Conservation (phyloP, 2,113 vertebrate species). For the Dendropsophus ebraccatus region DNA sequence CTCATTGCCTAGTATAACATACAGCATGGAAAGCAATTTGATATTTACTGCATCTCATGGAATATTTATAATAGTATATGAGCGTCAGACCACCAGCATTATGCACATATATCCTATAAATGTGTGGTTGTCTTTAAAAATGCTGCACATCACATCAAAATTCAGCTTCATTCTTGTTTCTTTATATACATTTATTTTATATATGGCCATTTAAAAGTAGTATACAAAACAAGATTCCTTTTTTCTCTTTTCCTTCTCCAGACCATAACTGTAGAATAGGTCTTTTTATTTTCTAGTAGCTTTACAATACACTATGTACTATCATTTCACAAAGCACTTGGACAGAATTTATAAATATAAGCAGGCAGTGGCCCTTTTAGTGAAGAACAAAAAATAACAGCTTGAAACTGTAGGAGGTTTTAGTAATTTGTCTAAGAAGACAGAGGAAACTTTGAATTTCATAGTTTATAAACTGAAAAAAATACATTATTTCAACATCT, state of each 20-base stretch:
- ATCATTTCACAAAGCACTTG: conserved; percentile 1
- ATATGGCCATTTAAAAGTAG: conserved; percentile 10
- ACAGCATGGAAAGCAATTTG: neutral
- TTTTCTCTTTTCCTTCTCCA: neutral
- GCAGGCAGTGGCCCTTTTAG: conserved; percentile 15
- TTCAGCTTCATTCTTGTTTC: neutral
- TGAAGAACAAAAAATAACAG: conserved; percentile 9
- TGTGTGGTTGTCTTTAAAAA: neutral
- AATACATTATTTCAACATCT: no score
- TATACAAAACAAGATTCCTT: neutral
- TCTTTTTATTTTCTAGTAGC: neutral
- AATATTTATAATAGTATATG: neutral
- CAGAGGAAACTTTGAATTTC: neutral
- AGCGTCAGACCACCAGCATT: neutral
- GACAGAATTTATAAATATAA: conserved; percentile 37
- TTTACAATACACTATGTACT: neutral
- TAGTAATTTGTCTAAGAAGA: conserved; percentile 26
- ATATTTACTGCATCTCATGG: neutral
- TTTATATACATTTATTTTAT: neutral
- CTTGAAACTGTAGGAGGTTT: conserved; percentile 33
- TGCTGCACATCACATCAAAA: neutral
- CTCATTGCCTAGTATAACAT: neutral
- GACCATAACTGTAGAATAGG: neutral
- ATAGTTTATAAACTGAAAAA: neutral
- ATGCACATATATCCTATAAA: neutral